Evolutionary conservation across 1,140 invertebrate genomes (phyloP), one percentile per base, ranked within the genome.

Genomic region (Lepeophtheirus salmonis): DNA sequence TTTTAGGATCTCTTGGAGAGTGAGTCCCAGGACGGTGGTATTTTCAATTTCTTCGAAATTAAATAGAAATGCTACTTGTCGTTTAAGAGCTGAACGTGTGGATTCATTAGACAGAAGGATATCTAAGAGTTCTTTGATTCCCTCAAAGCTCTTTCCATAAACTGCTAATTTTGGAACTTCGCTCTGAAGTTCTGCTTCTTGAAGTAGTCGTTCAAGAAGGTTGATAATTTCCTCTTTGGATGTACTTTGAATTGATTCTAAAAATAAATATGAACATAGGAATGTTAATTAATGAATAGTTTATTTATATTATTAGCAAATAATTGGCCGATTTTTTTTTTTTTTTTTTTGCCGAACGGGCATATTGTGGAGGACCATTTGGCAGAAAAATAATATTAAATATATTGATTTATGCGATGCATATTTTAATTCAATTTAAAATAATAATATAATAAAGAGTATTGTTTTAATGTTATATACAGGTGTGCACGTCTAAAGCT

Each of bases 31-130:
- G 1, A 59, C 49, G 41, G 57, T 59, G 14, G 57, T 59, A 41
- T 59, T 26, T 16, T 59, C 30, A n/a, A 59, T 59, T 6, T 59
- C 57, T 12, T 59, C 57, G 23, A 59, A 59, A 50, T 59, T 41
- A 21, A 59, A 59, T 3, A 59, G 48, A 22, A 59, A 59, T 12
- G 57, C 57, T 2, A 59, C 57, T 50, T 59, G 57, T 18, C 57
- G 26, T 4, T 50, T 51, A 3, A 59, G 23, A 12, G 30, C 30
- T 20, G 16, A 20, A n/a, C 30, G 30, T 20, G 48, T 48, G 12
- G n/a, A 10, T 48, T 26, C 30, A 50, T 59, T 41, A 14, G 2
- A 20, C 10, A 59, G 21, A 16, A 56, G 30, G 23, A 30, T 18
- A 12, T 18, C 23, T 26, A 59, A 22, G 18, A 59, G 41, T 41